Evolutionary conservation across 1,140 invertebrate genomes (phyloP), one percentile per base, ranked within the genome.

Genomic region (Bombus confusus): DNA sequence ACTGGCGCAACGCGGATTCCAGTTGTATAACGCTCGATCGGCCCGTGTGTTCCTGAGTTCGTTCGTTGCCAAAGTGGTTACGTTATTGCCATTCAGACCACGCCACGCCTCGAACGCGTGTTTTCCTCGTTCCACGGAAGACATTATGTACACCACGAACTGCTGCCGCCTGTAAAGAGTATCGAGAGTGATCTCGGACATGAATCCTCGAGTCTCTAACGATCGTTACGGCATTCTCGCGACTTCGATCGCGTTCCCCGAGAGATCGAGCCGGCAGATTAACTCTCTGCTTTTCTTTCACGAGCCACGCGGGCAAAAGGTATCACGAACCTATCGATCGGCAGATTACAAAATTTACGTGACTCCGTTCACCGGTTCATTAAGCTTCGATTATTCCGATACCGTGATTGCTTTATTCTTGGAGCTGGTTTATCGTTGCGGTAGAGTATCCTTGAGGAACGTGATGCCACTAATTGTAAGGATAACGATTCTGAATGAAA

Each of bases 41-140:
- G 71, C 0, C 31, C 64, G 75, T 59, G 59, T 59, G 57, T 22
- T 59, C 69, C 25, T 68, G 78, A 64, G 73, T 91, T 88, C 90
- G 88, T 81, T 78, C 52, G 81, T 68, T 81, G 80, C 79, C 83
- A 88, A 90, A 80, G 85, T 69, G 86, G 86, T 91, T 92, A 88
- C 86, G 87, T 88, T 88, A 68, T 78, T 78, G 52, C 85, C 78
- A 81, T 88, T 84, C 75, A 84, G 88, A 87, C 92, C 93, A 93
- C 93, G 89, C 93, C 93, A 93, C 93, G 88, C 93, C 93, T 94
- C 90, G 90, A 86, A 91, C 87, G 87, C 72, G 80, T 88, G 86
- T 93, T 93, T 76, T 93, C 92, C 93, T 93, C 92, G 90, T 93
- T 93, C 92, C 91, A 91, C 90, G 89, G 89, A 93, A 93, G 89